Conservation (phyloP, 1,140 invertebrate genomes). For the Zophobas morio region DNA sequence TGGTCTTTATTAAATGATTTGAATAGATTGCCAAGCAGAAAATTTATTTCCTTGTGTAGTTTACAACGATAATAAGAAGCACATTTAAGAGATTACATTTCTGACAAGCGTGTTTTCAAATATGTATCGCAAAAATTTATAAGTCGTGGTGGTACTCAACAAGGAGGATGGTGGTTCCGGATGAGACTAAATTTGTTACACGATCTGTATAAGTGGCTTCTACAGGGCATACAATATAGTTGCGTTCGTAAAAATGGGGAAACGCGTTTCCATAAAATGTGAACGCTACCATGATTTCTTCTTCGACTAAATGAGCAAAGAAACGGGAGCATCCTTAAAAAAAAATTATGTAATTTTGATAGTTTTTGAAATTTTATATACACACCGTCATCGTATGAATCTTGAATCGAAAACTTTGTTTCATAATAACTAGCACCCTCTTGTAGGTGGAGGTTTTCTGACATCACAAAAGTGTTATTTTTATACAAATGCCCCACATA, state of each 20-base stretch:
- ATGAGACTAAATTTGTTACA: slow-evolving; percentile 2
- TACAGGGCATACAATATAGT: background rate
- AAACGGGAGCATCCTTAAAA: too few species aligned
- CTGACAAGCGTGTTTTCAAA: background rate
- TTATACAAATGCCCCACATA: background rate
- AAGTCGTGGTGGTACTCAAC: slow-evolving; percentile 4
- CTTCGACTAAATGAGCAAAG: too few species aligned
- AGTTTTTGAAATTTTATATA: background rate
- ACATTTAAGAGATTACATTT: background rate
- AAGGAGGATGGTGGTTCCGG: background rate
- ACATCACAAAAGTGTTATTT: slow-evolving; percentile 1
- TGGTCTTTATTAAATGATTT: slow-evolving; percentile 46
- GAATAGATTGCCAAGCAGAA: slow-evolving; percentile 41
- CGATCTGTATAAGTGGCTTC: background rate
- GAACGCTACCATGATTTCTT: too few species aligned
- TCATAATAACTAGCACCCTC: background rate
- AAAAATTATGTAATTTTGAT: too few species aligned
- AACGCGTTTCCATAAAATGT: background rate
- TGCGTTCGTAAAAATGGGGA: background rate
- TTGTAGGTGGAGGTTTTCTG: background rate
- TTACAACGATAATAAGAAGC: background rate
- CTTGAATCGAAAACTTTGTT: background rate
- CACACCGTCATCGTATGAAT: background rate
- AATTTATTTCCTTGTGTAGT: slow-evolving; percentile 36
- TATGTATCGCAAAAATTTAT: background rate